Percentiles rank a stretch among this genome's conserved stretches.
These are phyloP conservation scores for Drosophila fulvimacula DNA, from an alignment of 2,888 invertebrate species.

Conservation along the genomic window DNA sequence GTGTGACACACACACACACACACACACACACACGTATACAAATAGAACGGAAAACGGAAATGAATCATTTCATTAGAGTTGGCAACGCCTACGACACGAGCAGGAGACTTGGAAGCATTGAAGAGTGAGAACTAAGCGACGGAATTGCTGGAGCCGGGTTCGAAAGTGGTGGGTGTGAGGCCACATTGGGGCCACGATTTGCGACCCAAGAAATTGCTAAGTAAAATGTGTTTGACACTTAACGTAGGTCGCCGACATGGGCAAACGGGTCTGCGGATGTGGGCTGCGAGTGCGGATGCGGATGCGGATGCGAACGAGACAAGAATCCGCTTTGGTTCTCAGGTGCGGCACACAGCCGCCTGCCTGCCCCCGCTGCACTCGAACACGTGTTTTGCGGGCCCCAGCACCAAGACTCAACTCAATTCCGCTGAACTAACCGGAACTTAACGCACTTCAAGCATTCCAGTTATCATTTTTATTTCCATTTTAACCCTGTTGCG, in stretches of 20 bases:
- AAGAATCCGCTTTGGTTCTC: slow-evolving; percentile 26
- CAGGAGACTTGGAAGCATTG: slow-evolving; percentile 55
- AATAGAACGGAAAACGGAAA: slow-evolving; percentile 80
- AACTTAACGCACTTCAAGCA: slow-evolving; percentile 10
- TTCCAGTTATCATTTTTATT: not conserved
- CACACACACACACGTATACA: slow-evolving; percentile 18
- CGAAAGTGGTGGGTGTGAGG: slow-evolving; percentile 5
- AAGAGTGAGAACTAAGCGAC: not conserved
- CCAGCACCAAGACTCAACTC: slow-evolving; percentile 22
- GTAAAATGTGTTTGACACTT: slow-evolving; percentile 77
- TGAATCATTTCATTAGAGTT: slow-evolving; percentile 84
- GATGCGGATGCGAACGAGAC: slow-evolving; percentile 31
- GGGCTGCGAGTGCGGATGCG: not conserved
- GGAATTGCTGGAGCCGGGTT: not conserved
- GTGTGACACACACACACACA: slow-evolving; percentile 40
- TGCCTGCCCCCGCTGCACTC: slow-evolving; percentile 35
- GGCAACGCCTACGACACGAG: slow-evolving; percentile 79
- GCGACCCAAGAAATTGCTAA: slow-evolving; percentile 76
- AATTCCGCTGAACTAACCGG: slow-evolving; percentile 16
- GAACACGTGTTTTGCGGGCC: slow-evolving; percentile 50
- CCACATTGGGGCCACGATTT: slow-evolving; percentile 40
- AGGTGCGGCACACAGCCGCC: slow-evolving; percentile 6
- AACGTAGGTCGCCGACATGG: slow-evolving; percentile 69
- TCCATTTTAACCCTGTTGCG: not conserved
- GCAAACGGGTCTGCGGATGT: slow-evolving; percentile 7